phyloP scores from a whole-genome alignment of 2,888 invertebrate genomes.

The Cheilosia urbana region DNA sequence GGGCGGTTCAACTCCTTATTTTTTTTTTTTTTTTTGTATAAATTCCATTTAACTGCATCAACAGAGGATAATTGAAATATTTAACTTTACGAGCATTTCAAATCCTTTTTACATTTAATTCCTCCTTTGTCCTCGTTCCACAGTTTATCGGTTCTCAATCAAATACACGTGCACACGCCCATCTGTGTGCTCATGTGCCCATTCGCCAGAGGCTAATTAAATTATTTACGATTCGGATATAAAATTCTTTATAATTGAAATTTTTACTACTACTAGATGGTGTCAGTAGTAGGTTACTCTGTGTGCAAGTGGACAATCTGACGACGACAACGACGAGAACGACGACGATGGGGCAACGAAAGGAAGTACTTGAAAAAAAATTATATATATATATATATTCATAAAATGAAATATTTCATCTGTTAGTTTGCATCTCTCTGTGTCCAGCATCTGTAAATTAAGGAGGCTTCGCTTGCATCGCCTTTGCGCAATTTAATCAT shows the following conservation, averaged over 20 bases:
- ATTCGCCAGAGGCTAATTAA: slow-evolving; percentile 57
- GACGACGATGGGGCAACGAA: slow-evolving; percentile 3
- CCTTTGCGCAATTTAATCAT: slow-evolving; percentile 54
- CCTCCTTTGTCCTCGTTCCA: slow-evolving; percentile 56
- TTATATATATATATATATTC: too few relatives aligned
- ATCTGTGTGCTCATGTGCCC: slow-evolving; percentile 6
- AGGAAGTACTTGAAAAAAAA: slow-evolving; percentile 32
- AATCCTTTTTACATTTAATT: slow-evolving; percentile 54
- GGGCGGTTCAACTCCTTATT: background rate
- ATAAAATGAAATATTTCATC: slow-evolving; percentile 59
- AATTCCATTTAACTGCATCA: slow-evolving; percentile 46
- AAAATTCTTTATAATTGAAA: slow-evolving; percentile 69
- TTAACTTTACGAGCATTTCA: slow-evolving; percentile 55
- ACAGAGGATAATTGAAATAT: slow-evolving; percentile 57
- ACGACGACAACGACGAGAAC: background rate
- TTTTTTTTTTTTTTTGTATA: background rate
- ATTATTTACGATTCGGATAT: slow-evolving; percentile 71
- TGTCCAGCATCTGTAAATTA: slow-evolving; percentile 11
- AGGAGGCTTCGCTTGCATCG: slow-evolving; percentile 40
- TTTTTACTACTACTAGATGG: slow-evolving; percentile 37
- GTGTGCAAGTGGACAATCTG: slow-evolving; percentile 13
- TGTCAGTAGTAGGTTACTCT: slow-evolving; percentile 12
- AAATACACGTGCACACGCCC: slow-evolving; percentile 36
- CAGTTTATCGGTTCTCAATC: slow-evolving; percentile 65
- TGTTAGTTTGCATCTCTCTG: slow-evolving; percentile 26